Percentiles rank a stretch among this genome's conserved stretches.
Evolutionary conservation across 2,113 vertebrate genomes (phyloP).

Genomic region (Myanophis thanlyinensis): DNA sequence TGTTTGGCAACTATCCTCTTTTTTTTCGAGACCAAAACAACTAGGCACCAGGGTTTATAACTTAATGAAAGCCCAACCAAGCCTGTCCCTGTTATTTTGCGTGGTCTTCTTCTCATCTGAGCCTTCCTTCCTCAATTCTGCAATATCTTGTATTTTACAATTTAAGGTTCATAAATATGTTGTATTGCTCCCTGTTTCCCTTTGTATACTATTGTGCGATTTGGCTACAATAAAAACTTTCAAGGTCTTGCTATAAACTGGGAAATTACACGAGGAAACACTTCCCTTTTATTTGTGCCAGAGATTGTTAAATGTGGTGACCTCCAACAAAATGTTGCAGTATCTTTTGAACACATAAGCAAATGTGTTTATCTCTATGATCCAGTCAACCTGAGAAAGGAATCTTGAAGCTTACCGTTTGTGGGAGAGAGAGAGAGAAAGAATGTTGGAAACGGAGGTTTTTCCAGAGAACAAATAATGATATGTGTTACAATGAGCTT

Average conservation of each 20-base stretch:
- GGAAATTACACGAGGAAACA: neutral
- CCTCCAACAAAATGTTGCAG: neutral
- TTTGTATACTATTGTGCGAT: neutral
- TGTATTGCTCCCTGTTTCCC: neutral
- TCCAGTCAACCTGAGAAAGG: neutral
- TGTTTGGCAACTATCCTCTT: neutral
- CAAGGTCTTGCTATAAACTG: neutral
- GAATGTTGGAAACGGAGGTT: neutral
- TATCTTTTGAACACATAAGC: neutral
- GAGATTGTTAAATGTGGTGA: neutral
- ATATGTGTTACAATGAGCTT: neutral
- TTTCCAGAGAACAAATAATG: neutral
- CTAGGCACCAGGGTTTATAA: neutral
- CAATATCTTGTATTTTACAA: neutral
- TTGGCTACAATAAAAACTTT: neutral
- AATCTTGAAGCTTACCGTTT: neutral
- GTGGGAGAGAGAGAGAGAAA: neutral
- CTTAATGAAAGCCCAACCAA: neutral
- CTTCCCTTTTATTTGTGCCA: neutral
- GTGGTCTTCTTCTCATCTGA: neutral
- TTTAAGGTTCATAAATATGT: neutral
- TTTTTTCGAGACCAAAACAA: neutral
- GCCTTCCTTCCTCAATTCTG: neutral
- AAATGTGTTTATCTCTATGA: neutral
- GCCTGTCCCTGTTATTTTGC: neutral